Conservation (phyloP, 2,888 invertebrate species). For the Chrysolina haemoptera region DNA sequence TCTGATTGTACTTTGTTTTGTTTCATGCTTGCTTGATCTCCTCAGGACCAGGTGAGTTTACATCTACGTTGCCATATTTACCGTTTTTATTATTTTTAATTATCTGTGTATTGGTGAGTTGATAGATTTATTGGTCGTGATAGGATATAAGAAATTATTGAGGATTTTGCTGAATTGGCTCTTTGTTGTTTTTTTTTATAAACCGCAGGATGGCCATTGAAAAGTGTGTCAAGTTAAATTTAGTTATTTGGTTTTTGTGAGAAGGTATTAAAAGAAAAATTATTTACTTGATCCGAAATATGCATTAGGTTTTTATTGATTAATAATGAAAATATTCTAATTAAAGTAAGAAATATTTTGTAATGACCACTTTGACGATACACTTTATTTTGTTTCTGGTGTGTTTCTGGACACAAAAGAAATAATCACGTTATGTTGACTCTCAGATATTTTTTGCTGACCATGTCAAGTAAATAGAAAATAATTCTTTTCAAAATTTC, state of each 20-base stretch:
- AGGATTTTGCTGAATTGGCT: slow-evolving; percentile 1
- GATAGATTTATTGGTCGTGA: slow-evolving; percentile 24
- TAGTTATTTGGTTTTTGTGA: slow-evolving; percentile 1
- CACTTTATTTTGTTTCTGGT: no score
- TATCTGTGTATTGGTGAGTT: slow-evolving; percentile 36
- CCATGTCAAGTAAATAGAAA: no score
- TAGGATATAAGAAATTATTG: slow-evolving; percentile 13
- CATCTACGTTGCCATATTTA: slow-evolving; percentile 56
- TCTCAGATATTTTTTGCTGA: no score
- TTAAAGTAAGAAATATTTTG: no score
- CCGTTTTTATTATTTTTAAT: slow-evolving; percentile 45
- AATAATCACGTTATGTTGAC: no score
- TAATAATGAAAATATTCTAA: no score
- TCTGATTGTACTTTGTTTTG: slow-evolving; percentile 68
- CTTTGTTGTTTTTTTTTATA: slow-evolving; percentile 14
- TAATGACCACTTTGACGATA: no score
- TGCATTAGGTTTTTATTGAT: no score
- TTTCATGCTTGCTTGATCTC: slow-evolving; percentile 65
- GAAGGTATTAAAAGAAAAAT: neutral
- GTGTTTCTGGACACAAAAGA: no score
- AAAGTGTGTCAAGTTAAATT: slow-evolving; percentile 27
- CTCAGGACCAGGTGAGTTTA: slow-evolving; percentile 63
- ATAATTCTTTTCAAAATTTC: no score
- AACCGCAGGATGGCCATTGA: neutral
- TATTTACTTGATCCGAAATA: no score